Evolutionary conservation across 2,888 invertebrate species (phyloP).

Genomic region (Callyntrura guangdongensis): DNA sequence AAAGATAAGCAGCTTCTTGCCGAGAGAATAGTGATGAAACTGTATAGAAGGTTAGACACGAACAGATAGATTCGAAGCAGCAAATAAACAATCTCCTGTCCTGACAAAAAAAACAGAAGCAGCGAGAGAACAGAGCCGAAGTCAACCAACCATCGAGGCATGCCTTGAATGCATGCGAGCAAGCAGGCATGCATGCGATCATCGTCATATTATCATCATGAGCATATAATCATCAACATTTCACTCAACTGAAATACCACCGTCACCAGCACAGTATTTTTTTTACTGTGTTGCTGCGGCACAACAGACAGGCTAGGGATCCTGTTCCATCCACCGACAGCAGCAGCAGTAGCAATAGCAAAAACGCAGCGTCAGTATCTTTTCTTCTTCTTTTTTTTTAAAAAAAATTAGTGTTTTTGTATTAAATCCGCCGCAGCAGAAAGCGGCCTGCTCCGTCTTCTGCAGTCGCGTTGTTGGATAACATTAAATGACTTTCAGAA

Average conservation of each 20-base stretch:
- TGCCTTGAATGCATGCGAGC: constrained; percentile 41
- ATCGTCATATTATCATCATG: constrained; percentile 31
- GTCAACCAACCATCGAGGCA: constrained; percentile 49
- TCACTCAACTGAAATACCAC: constrained; percentile 18
- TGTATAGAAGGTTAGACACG: neutral
- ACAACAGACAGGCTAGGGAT: constrained; percentile 36
- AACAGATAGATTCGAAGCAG: neutral
- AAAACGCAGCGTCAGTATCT: neutral
- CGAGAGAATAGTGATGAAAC: neutral
- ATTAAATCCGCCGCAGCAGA: neutral
- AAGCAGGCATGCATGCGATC: constrained; percentile 50
- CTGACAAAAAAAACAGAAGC: constrained; percentile 36
- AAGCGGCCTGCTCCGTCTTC: neutral
- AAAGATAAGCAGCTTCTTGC: neutral
- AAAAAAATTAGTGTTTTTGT: constrained; percentile 1
- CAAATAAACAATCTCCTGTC: too few species aligned
- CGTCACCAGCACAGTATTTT: neutral
- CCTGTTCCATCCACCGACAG: constrained; percentile 24
- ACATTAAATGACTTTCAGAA: constrained; percentile 1
- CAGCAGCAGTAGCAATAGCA: neutral
- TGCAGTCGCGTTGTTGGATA: neutral
- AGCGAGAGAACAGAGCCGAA: neutral
- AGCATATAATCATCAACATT: constrained; percentile 32
- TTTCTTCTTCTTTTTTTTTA: too few species aligned
- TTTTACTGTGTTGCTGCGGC: neutral